Conservation (phyloP, 1,140 invertebrate species). For the Hydropsyche tenuis region DNA sequence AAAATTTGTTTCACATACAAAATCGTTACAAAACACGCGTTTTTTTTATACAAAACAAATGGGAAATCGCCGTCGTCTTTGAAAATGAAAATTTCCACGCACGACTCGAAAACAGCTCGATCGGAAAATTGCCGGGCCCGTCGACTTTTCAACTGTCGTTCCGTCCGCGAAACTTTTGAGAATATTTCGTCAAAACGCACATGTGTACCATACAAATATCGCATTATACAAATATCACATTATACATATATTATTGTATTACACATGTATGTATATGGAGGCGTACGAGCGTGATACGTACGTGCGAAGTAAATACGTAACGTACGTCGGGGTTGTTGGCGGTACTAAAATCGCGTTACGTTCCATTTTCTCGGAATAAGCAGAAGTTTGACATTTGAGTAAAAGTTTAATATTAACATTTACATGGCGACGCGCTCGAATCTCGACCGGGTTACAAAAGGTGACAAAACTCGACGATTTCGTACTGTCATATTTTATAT, state of each 20-base stretch:
- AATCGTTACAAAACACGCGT: too few species aligned
- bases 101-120: neutral
- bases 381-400: constrained; percentile 28
- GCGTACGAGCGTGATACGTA: neutral
- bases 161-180: neutral
- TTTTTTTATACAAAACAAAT: neutral
- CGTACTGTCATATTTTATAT: too few species aligned
- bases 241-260: too few species aligned
- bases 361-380: constrained; percentile 11
- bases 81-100: constrained; percentile 12
- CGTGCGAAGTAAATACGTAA: neutral
- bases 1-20: too few species aligned
- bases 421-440: constrained; percentile 5
- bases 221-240: too few species aligned
- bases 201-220: too few species aligned
- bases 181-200: constrained; percentile 12
- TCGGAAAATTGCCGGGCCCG: constrained; percentile 3
- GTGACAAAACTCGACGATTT: constrained; percentile 21
- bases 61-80: neutral
- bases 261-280: neutral
- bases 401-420: constrained; percentile 36
- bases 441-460: neutral
- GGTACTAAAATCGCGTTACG: constrained; percentile 21
- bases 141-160: neutral
- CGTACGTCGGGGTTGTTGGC: too few species aligned